phyloP scores from a whole-genome alignment of 92 coral and sea anemone genomes.

The Umimayanthus kanabou region DNA sequence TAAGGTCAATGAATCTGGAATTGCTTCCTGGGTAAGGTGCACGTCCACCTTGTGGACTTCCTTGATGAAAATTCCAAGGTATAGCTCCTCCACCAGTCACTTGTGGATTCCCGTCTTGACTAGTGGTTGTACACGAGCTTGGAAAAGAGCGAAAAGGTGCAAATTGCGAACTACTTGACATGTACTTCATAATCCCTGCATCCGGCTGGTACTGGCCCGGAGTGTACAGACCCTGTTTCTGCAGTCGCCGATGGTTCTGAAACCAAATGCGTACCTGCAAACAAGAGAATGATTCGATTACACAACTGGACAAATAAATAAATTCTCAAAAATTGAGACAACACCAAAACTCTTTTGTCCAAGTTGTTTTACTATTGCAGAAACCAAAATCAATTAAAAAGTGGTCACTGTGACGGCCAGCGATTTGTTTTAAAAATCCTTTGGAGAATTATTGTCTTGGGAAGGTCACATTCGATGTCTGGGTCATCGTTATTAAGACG shows the following conservation, averaged over 20 bases:
- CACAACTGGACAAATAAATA: neutral
- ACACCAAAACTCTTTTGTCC: too few species aligned
- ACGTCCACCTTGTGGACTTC: neutral
- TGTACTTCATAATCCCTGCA: constrained; percentile 23
- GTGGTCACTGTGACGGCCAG: too few species aligned
- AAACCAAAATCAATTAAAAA: too few species aligned
- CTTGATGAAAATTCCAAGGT: constrained; percentile 11
- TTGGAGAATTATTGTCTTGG: too few species aligned
- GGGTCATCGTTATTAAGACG: too few species aligned
- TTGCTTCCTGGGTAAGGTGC: neutral
- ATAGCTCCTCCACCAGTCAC: neutral
- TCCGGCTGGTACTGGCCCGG: constrained; percentile 44
- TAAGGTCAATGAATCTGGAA: constrained; percentile 8
- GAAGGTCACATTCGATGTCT: too few species aligned
- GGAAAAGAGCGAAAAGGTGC: neutral
- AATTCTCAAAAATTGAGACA: neutral
- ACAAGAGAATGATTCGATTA: neutral
- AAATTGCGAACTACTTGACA: neutral
- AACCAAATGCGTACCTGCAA: constrained; percentile 52
- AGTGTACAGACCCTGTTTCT: constrained; percentile 46
- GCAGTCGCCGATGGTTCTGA: constrained; percentile 53
- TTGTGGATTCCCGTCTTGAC: neutral
- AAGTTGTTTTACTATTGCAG: too few species aligned
- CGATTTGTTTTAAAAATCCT: too few species aligned
- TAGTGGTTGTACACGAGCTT: constrained; percentile 25